A percentile compares a stretch with the other conserved stretches of the same genome.
phyloP scores from a whole-genome alignment of 2,113 vertebrate species.

The Saccopteryx bilineata region DNA sequence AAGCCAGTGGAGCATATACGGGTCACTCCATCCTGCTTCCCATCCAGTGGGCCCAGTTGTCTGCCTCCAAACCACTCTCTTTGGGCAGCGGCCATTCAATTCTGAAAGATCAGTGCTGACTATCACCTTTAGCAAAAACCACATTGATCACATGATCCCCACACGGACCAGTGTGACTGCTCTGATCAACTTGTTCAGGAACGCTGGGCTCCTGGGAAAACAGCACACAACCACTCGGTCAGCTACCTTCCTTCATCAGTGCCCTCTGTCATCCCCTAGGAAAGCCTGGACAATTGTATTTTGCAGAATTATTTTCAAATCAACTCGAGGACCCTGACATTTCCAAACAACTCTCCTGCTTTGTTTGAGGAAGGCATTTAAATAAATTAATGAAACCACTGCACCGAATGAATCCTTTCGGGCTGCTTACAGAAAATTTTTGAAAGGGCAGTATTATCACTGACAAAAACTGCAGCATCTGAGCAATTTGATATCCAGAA shows the following conservation, averaged over 20 bases:
- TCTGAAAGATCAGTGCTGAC: slow-evolving; percentile 61
- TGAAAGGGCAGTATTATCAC: slow-evolving; percentile 86
- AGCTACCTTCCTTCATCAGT: slow-evolving; percentile 71
- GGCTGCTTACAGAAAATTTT: slow-evolving; percentile 80
- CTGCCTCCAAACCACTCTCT: not conserved
- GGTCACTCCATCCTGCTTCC: not conserved
- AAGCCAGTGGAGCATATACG: not conserved
- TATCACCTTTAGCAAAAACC: not conserved
- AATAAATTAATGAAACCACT: slow-evolving; percentile 86
- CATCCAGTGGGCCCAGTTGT: too few relatives aligned
- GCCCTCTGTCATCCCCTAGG: slow-evolving; percentile 23
- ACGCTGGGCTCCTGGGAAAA: slow-evolving; percentile 4
- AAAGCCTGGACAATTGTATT: slow-evolving; percentile 77
- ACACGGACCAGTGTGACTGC: slow-evolving; percentile 38
- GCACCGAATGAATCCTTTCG: slow-evolving; percentile 81
- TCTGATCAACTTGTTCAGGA: slow-evolving; percentile 32
- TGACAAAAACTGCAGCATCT: slow-evolving; percentile 82
- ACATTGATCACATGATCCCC: not conserved
- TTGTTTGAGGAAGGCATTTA: slow-evolving; percentile 86
- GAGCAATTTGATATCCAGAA: slow-evolving; percentile 80
- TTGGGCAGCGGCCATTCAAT: not conserved
- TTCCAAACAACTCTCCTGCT: slow-evolving; percentile 85
- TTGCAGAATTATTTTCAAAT: slow-evolving; percentile 82
- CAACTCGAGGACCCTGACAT: slow-evolving; percentile 83
- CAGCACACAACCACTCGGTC: slow-evolving; percentile 48